phyloP scores from a whole-genome alignment of 1,140 invertebrate species.

The Neocloeon triangulifer region DNA sequence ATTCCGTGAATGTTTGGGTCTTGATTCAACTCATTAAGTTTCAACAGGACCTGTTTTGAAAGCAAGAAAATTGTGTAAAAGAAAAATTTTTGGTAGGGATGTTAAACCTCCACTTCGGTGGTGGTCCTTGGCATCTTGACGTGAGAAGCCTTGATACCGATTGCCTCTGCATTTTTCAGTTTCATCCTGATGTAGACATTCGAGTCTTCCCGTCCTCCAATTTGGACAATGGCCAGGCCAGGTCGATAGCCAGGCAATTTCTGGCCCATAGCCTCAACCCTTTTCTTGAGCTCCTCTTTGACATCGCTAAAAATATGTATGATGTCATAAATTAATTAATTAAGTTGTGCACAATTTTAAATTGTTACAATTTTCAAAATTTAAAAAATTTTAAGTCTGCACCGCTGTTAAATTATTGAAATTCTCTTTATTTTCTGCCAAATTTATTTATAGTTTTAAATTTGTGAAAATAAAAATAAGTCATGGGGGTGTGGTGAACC shows the following conservation, averaged over 20 bases:
- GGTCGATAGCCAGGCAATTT: constrained; percentile 40
- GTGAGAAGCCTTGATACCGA: constrained; percentile 70
- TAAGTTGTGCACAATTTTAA: no score
- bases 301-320: constrained; percentile 37
- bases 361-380: no score
- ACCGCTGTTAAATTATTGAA: no score
- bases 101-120: constrained; percentile 57
- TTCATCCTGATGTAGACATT: constrained; percentile 98
- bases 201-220: constrained; percentile 89
- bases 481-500: no score
- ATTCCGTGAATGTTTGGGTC: constrained; percentile 79
- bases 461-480: no score
- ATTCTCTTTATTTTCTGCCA: no score
- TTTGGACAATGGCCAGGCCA: constrained; percentile 64
- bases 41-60: constrained; percentile 30
- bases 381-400: no score
- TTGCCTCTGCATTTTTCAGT: constrained; percentile 72
- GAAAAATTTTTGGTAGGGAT: background rate
- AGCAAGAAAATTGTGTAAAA: constrained; percentile 1
- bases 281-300: constrained; percentile 35
- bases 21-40: constrained; percentile 57
- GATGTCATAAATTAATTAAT: constrained; percentile 2
- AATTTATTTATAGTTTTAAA: no score
- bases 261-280: constrained; percentile 35
- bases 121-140: constrained; percentile 57